phyloP scores from a whole-genome alignment of 2,888 invertebrate species.

The Tiphia femorata region DNA sequence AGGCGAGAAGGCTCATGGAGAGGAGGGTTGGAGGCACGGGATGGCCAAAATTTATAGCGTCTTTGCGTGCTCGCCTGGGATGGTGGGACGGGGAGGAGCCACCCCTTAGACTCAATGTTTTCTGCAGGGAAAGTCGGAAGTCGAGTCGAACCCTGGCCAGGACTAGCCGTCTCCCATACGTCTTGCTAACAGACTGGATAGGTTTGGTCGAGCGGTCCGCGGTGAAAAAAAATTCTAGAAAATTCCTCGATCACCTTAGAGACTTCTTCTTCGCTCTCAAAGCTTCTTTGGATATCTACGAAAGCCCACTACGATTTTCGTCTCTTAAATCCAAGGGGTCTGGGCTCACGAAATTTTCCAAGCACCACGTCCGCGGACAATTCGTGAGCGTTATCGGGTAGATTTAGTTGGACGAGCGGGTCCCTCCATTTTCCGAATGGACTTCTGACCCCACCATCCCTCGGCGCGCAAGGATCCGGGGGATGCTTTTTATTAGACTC shows the following conservation, averaged over 20 bases:
- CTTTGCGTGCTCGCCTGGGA: conserved; percentile 50
- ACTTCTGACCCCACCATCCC: conserved; percentile 67
- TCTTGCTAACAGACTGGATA: conserved; percentile 65
- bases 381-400: conserved; percentile 64
- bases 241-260: conserved; percentile 20
- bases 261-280: neutral
- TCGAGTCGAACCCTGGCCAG: conserved; percentile 67
- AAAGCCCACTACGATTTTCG: neutral
- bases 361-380: conserved; percentile 47
- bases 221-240: conserved; percentile 43
- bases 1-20: conserved; percentile 6
- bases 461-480: conserved; percentile 46
- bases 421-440: conserved; percentile 69
- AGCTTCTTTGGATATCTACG: neutral
- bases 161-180: conserved; percentile 66
- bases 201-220: conserved; percentile 56
- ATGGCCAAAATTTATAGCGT: conserved; percentile 67
- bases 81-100: conserved; percentile 42
- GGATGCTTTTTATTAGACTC: conserved; percentile 69
- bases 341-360: conserved; percentile 18
- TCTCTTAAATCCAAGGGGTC: neutral
- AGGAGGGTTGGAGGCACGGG: conserved; percentile 27
- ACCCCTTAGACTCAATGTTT: conserved; percentile 69
- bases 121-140: conserved; percentile 69
- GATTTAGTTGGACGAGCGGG: conserved; percentile 67